Percentiles rank a stretch among this genome's conserved stretches.
Conservation (phyloP, 2,888 invertebrate species). For the Diarsia mendica region DNA sequence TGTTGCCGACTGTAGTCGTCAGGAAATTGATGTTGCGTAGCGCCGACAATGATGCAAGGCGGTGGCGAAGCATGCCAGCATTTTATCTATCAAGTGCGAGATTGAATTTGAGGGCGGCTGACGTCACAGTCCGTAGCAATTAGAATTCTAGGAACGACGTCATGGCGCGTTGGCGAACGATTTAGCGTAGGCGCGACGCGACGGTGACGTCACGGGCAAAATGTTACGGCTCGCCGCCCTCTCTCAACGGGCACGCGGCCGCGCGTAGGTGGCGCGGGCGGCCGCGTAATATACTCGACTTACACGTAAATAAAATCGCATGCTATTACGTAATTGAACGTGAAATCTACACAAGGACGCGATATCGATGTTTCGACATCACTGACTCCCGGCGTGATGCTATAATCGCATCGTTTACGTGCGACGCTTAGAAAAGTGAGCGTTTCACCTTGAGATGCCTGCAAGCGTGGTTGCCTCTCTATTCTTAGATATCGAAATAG, state of each 20-base stretch:
- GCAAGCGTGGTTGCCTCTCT: conserved; percentile 83
- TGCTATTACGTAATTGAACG: conserved; percentile 85
- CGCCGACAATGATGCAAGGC: conserved; percentile 75
- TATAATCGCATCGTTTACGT: conserved; percentile 86
- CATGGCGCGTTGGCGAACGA: conserved; percentile 79
- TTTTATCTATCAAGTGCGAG: conserved; percentile 69
- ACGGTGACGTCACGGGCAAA: conserved; percentile 86
- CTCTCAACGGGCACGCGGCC: conserved; percentile 66
- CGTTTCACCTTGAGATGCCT: conserved; percentile 87
- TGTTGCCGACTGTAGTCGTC: conserved; percentile 64
- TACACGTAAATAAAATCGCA: conserved; percentile 81
- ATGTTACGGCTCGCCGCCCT: conserved; percentile 74
- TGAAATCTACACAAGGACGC: conserved; percentile 88
- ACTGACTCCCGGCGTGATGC: conserved; percentile 80
- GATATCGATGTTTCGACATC: conserved; percentile 81
- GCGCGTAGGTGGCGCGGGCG: conserved; percentile 69
- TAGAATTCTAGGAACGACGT: conserved; percentile 80
- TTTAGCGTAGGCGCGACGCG: conserved; percentile 83
- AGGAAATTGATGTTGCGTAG: conserved; percentile 79
- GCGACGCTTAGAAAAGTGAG: conserved; percentile 88
- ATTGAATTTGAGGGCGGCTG: conserved; percentile 73
- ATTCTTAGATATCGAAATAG: conserved; percentile 85
- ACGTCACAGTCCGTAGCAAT: conserved; percentile 77
- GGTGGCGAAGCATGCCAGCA: conserved; percentile 61
- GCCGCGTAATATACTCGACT: conserved; percentile 73